Conservation (phyloP, 2,797 vertebrate species). For the Synanceia verrucosa region DNA sequence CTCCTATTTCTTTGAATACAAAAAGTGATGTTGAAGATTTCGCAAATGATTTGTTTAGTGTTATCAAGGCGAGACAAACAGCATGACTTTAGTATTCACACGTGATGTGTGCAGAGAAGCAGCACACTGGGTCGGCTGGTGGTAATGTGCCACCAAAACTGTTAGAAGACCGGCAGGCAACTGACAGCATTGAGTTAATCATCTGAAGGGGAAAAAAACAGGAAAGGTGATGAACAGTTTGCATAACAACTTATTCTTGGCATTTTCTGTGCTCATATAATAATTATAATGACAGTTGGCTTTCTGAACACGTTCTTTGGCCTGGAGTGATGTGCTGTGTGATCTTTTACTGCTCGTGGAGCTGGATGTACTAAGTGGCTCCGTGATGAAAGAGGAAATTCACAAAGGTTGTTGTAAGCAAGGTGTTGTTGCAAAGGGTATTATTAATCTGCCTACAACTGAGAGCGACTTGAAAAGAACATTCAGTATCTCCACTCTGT, state of each 20-base stretch:
- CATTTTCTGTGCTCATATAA: neutral
- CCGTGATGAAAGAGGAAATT: constrained; percentile 20
- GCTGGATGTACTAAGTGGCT: constrained; percentile 23
- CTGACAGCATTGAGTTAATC: constrained; percentile 7
- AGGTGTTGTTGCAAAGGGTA: constrained; percentile 4
- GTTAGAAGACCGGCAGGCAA: neutral
- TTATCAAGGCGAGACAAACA: neutral
- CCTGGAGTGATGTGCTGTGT: constrained; percentile 18
- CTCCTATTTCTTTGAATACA: neutral
- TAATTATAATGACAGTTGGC: neutral
- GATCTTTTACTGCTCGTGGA: constrained; percentile 3
- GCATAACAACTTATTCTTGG: constrained; percentile 10
- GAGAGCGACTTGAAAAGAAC: constrained; percentile 11
- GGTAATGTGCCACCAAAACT: constrained; percentile 18
- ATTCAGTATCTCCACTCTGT: neutral
- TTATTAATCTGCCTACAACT: constrained; percentile 26
- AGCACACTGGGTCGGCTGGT: neutral
- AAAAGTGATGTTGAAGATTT: neutral
- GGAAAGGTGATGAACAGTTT: constrained; percentile 1
- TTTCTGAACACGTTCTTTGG: constrained; percentile 11
- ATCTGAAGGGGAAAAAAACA: neutral
- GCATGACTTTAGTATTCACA: constrained; percentile 4
- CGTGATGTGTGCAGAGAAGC: neutral
- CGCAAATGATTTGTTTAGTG: neutral
- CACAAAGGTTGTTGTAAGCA: constrained; percentile 17